Percentiles rank a stretch among this genome's conserved stretches.
These are phyloP conservation scores for Kuschelorhynchus macadamiae DNA, from an alignment of 2,888 invertebrate genomes.

Conservation along the genomic window DNA sequence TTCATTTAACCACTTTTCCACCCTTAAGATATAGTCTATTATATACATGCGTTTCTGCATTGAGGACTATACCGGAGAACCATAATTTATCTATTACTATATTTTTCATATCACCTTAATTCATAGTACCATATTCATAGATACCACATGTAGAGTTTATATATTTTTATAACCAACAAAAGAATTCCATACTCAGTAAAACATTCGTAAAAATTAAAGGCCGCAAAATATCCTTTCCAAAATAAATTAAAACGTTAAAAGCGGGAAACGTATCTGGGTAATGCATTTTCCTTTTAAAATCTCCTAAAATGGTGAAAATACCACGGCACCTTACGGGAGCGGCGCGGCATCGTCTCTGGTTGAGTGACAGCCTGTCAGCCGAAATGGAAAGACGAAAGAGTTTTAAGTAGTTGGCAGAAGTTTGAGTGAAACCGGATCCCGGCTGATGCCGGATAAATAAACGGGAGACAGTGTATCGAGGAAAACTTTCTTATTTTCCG, in stretches of 20 bases:
- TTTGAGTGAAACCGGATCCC: slow-evolving; percentile 65
- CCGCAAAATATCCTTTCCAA: too few relatives aligned
- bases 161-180: too few relatives aligned
- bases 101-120: too few relatives aligned
- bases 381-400: slow-evolving; percentile 69
- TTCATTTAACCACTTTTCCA: too few relatives aligned
- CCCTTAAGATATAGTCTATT: too few relatives aligned
- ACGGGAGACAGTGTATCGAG: slow-evolving; percentile 54
- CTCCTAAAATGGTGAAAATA: slow-evolving; percentile 64
- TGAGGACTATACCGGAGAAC: too few relatives aligned
- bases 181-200: too few relatives aligned
- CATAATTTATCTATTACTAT: too few relatives aligned
- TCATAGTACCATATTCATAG: too few relatives aligned
- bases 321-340: slow-evolving; percentile 62
- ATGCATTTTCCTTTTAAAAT: slow-evolving; percentile 39
- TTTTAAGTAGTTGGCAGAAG: slow-evolving; percentile 69
- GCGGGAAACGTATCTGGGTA: slow-evolving; percentile 25
- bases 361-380: slow-evolving; percentile 69
- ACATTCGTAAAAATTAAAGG: too few relatives aligned
- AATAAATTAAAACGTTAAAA: slow-evolving; percentile 31
- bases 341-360: slow-evolving; percentile 51
- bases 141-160: too few relatives aligned
- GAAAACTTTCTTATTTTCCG: slow-evolving; percentile 47
- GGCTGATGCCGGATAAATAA: slow-evolving; percentile 63
- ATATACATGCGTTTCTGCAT: too few relatives aligned